Base-by-base conservation (phyloP, 1,140 invertebrate species). In the Micrasema minimum region DNA sequence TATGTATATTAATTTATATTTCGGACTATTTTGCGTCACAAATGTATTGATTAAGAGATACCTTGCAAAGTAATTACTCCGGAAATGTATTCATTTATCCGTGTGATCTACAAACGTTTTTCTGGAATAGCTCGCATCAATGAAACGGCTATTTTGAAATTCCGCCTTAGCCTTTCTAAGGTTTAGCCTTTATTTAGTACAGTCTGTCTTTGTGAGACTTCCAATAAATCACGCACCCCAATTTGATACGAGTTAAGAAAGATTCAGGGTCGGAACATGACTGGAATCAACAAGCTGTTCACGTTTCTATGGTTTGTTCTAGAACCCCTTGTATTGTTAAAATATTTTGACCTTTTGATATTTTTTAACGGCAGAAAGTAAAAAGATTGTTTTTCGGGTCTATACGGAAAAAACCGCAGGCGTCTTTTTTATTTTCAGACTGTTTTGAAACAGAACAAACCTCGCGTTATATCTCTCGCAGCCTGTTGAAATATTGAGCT, bases 221-320 rank as follows among this genome's bases (percentile, higher is more conserved):
- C 48, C 57, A 61, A 75, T 75, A 75, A 75, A 75, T 75, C 74
- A 75, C 74, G 66, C 64, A 61, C 55, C 48, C 74, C 74, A 72
- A 75, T 75, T 75, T 72, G 74, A 75, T 75, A 72, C 74, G 66
- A 75, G 74, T 75, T 75, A 75, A 75, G 74, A 75, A 75, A 75
- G 74, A 75, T 75, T 75, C 74, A 66, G 65, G 72, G 69, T 73
- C 51, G 72, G 26, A n/a, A 43, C 72, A 69, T 69, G 70, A 53
- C 46, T 22, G 43, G 70, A 75, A 72, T 75, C 70, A 69, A 69
- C 66, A 75, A 71, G 65, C 67, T 38, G 53, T 20, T 50, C 70
- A 75, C 74, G 69, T 75, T 31, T 48, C 62, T 41, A 18, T 57
- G 69, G 62, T 72, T 69, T 50, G 51, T 41, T 70, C 31, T 20